phyloP scores from a whole-genome alignment of 1,140 invertebrate genomes.

The Eulimnadia texana region DNA sequence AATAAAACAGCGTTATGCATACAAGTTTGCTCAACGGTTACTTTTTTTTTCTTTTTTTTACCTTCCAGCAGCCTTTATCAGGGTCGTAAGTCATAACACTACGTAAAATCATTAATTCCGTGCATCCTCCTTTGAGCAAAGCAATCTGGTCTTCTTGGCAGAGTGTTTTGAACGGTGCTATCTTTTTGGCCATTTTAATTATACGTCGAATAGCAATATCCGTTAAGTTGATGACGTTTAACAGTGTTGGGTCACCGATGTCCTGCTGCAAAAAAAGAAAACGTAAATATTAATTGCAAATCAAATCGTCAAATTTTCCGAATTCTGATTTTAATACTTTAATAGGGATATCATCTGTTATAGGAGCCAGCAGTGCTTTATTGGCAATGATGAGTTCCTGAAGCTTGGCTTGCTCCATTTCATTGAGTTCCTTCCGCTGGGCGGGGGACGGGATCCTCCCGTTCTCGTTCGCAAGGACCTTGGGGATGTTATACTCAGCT shows the following conservation, averaged over 20 bases:
- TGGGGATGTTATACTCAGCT: constrained; percentile 39
- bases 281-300: background rate
- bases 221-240: constrained; percentile 77
- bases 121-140: constrained; percentile 71
- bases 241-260: constrained; percentile 44
- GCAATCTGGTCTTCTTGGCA: constrained; percentile 83
- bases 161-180: constrained; percentile 73
- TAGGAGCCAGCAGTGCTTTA: constrained; percentile 59
- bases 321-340: background rate
- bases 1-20: background rate
- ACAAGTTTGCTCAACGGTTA: background rate
- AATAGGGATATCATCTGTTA: constrained; percentile 47
- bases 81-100: constrained; percentile 77
- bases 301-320: too few species aligned
- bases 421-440: constrained; percentile 48
- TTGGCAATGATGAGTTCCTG: constrained; percentile 70
- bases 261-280: constrained; percentile 12
- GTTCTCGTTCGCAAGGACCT: background rate
- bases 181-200: constrained; percentile 84
- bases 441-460: constrained; percentile 24
- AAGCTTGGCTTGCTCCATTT: constrained; percentile 62
- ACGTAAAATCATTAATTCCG: constrained; percentile 81
- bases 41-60: constrained; percentile 24
- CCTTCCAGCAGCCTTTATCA: constrained; percentile 69
- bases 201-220: constrained; percentile 74